Evolutionary conservation across 2,888 invertebrate species (phyloP), one percentile per base, ranked within the genome.

Genomic region (Malthinus flaveolus): DNA sequence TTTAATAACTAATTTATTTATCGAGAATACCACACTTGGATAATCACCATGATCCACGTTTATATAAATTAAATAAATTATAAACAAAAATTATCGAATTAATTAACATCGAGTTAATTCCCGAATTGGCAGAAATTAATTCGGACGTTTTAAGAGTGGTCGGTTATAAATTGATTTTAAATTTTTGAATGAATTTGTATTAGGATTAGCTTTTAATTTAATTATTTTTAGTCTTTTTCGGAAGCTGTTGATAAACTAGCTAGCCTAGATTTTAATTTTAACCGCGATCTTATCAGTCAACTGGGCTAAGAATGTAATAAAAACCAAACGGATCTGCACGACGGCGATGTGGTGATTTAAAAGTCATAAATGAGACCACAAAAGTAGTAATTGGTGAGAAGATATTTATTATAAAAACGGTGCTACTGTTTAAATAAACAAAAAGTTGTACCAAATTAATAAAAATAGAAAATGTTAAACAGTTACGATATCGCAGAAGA

Each of bases 391-490:
- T 31, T 35, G 51, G 35, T 36, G 10, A 31, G 45, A 52, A 52
- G 45, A 45, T 45, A 46, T 37, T 46, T 52, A 52, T 52, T 52
- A 52, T 32, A 52, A 45, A 52, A 46, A 44, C 50, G 32, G 42
- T 46, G 52, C 46, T 46, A 45, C 52, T 42, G 35, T 45, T 46
- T 46, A 15, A n/a, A 52, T 34, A 49, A 35, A 45, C 31, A 36
- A 52, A 52, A 52, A 46, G 9, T 42, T 44, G 52, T 45, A 52
- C 11, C 46, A 52, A 52, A 52, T 52, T 52, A 36, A 33, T 46
- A 36, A 52, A 45, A 45, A 42, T 23, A 23, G 23, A 42, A 42
- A 42, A 15, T 23, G 13, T 15, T 42, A 42, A 15, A 42, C 39
- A 42, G 39, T 42, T 42, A 42, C 11, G 9, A 15, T 42, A 42